Percentiles rank a stretch among this genome's conserved stretches.
Conservation (phyloP, 2,113 vertebrate genomes). For the Amia ocellicauda region DNA sequence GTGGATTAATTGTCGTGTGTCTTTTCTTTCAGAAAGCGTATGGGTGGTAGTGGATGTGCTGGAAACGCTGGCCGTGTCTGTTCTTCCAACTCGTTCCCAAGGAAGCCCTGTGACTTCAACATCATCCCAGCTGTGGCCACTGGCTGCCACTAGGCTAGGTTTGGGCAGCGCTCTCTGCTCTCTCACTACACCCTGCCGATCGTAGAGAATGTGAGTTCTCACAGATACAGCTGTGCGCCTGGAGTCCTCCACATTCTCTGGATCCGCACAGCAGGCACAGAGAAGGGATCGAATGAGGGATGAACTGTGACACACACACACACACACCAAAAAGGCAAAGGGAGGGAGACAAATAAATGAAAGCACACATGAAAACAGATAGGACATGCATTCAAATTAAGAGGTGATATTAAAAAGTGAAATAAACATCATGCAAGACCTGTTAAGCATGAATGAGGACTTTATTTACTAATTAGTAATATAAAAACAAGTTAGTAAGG, state of each 20-base stretch:
- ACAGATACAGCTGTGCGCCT: too few species aligned
- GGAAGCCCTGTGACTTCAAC: background rate
- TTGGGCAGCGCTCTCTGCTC: conserved; percentile 45
- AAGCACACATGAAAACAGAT: conserved; percentile 10
- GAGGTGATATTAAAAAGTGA: too few species aligned
- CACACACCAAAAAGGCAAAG: conserved; percentile 11
- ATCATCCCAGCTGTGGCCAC: conserved; percentile 3
- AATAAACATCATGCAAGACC: too few species aligned
- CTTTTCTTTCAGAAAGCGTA: conserved; percentile 48
- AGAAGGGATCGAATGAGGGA: conserved; percentile 58
- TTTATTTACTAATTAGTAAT: too few species aligned
- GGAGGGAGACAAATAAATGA: conserved; percentile 14
- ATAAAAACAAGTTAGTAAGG: too few species aligned
- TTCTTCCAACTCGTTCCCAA: background rate
- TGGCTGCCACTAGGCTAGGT: conserved; percentile 9
- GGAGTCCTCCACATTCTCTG: conserved; percentile 35
- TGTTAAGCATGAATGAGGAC: too few species aligned
- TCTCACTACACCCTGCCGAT: conserved; percentile 45
- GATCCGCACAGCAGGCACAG: conserved; percentile 48
- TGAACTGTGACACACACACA: conserved; percentile 43
- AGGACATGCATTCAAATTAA: background rate
- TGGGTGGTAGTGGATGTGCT: conserved; percentile 53
- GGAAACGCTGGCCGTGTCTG: conserved; percentile 34
- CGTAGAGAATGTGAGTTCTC: conserved; percentile 33
- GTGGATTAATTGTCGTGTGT: conserved; percentile 43